These are phyloP conservation scores for Lasioglossum oenotherae DNA, from an alignment of 2,888 invertebrate species.

Conservation along the genomic window DNA sequence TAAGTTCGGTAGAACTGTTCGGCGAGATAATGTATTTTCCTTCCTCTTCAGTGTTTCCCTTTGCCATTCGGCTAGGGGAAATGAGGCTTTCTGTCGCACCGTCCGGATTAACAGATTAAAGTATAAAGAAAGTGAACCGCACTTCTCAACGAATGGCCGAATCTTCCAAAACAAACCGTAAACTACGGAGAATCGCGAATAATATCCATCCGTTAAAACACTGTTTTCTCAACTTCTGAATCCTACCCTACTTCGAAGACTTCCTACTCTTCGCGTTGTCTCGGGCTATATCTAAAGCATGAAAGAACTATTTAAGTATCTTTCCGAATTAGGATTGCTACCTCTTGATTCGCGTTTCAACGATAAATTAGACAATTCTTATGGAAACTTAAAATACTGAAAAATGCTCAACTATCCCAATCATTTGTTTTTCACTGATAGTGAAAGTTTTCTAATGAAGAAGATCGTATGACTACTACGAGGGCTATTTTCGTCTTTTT, in stretches of 20 bases:
- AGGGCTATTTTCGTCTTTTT: too few relatives aligned
- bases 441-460: too few relatives aligned
- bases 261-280: background rate
- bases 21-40: background rate
- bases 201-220: background rate
- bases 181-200: background rate
- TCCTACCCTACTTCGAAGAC: background rate
- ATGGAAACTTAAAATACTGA: background rate
- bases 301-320: background rate
- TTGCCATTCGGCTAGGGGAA: background rate
- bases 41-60: background rate
- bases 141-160: background rate
- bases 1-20: constrained; percentile 8
- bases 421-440: too few relatives aligned
- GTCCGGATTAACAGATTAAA: constrained; percentile 7
- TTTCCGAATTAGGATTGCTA: background rate
- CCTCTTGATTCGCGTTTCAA: background rate
- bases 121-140: constrained; percentile 1
- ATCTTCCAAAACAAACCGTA: constrained; percentile 8
- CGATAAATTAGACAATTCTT: background rate
- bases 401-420: too few relatives aligned
- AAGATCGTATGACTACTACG: too few relatives aligned
- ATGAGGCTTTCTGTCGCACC: background rate
- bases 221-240: background rate
- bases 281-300: background rate